These are phyloP conservation scores for Polyodon spathula DNA, from an alignment of 2,113 vertebrate genomes.

Conservation along the genomic window DNA sequence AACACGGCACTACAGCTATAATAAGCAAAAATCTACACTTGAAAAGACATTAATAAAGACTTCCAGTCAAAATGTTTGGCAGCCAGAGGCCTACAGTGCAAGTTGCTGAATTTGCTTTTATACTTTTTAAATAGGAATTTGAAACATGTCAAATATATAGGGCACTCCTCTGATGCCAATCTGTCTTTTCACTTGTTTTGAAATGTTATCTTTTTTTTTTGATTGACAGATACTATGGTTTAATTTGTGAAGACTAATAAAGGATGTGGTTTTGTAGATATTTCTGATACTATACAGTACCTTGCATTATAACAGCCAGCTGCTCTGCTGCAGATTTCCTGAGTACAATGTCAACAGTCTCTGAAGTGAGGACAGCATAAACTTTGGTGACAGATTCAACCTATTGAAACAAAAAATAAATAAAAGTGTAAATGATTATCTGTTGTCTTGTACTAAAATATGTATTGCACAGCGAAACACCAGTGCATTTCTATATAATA, in stretches of 20 bases:
- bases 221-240: not conserved
- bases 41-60: no score
- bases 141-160: no score
- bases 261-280: not conserved
- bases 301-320: conserved; percentile 80
- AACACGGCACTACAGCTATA: no score
- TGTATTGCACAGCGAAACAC: not conserved
- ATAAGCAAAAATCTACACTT: no score
- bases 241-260: not conserved
- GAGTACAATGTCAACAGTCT: conserved; percentile 69
- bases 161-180: no score
- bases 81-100: no score
- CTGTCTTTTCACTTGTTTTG: no score
- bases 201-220: not conserved
- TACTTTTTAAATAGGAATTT: no score
- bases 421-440: not conserved
- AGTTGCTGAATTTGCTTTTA: no score
- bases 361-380: conserved; percentile 71
- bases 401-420: conserved; percentile 44
- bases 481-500: conserved; percentile 24
- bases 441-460: not conserved
- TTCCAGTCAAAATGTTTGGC: no score
- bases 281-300: conserved; percentile 42
- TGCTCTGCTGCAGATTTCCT: conserved; percentile 85
- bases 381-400: conserved; percentile 80